phyloP scores from a whole-genome alignment of 2,113 vertebrate species.

The Gnathonemus longibarbis region DNA sequence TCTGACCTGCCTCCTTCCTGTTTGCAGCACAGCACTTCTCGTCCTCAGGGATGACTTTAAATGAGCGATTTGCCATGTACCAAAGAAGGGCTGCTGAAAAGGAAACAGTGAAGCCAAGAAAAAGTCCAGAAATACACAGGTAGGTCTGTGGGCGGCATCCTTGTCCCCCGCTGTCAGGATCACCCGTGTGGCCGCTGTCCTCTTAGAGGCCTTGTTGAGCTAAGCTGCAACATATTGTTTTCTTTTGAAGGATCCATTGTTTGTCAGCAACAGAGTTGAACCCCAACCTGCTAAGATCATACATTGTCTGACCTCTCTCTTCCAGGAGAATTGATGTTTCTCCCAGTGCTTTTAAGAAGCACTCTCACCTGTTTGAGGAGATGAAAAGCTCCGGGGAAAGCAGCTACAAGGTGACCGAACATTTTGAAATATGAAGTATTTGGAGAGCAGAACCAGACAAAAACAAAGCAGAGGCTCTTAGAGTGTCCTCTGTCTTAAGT shows the following conservation, averaged over 20 bases:
- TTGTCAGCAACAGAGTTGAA: background rate
- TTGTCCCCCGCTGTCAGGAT: background rate
- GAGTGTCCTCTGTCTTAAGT: slow-evolving; percentile 85
- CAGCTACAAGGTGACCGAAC: slow-evolving; percentile 95
- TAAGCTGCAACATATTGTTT: background rate
- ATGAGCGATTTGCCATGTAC: slow-evolving; percentile 93
- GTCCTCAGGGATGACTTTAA: slow-evolving; percentile 83
- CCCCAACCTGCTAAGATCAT: background rate
- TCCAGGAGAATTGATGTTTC: slow-evolving; percentile 97
- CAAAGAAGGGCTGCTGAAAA: slow-evolving; percentile 89
- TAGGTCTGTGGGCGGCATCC: slow-evolving; percentile 48
- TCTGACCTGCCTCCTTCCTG: background rate
- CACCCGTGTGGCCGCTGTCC: background rate
- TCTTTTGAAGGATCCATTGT: background rate
- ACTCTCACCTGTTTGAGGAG: slow-evolving; percentile 90
- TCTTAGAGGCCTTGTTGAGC: background rate
- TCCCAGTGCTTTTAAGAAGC: slow-evolving; percentile 98
- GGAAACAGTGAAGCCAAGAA: slow-evolving; percentile 84
- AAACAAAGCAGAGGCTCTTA: slow-evolving; percentile 50
- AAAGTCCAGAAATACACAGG: slow-evolving; percentile 99
- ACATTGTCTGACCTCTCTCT: slow-evolving; percentile 33
- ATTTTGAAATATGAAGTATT: slow-evolving; percentile 69
- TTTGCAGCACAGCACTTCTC: slow-evolving; percentile 88
- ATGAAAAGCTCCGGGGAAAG: slow-evolving; percentile 86
- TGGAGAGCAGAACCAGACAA: slow-evolving; percentile 28